A percentile compares a stretch with the other conserved stretches of the same genome.
Evolutionary conservation across 2,888 invertebrate species (phyloP).

Genomic region (Lithophane semibrunnea): DNA sequence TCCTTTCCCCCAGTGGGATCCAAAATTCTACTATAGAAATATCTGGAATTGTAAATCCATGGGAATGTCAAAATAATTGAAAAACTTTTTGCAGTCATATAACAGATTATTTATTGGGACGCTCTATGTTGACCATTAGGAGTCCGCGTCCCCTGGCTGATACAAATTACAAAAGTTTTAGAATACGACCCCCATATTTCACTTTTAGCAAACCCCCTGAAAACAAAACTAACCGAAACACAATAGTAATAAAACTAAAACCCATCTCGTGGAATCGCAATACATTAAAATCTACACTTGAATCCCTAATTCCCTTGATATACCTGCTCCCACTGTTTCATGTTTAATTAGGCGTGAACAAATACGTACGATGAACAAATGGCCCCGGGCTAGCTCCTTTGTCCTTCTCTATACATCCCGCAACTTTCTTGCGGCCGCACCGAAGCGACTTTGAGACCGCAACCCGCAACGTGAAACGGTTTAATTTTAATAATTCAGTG

Average conservation of each 20-base stretch:
- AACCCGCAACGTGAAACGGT: slow-evolving; percentile 80
- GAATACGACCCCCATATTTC: slow-evolving; percentile 12
- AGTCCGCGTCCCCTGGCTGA: neutral
- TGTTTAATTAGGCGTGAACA: slow-evolving; percentile 90
- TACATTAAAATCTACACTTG: slow-evolving; percentile 73
- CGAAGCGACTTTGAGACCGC: slow-evolving; percentile 83
- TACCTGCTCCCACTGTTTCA: slow-evolving; percentile 79
- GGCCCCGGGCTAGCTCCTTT: slow-evolving; percentile 84
- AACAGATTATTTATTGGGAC: neutral
- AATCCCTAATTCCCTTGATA: slow-evolving; percentile 74
- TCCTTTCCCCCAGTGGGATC: neutral
- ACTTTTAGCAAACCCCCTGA: slow-evolving; percentile 17
- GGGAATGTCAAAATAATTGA: neutral
- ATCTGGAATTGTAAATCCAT: neutral
- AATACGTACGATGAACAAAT: slow-evolving; percentile 87
- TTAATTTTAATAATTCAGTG: slow-evolving; percentile 85
- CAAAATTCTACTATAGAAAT: neutral
- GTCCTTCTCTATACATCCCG: slow-evolving; percentile 86
- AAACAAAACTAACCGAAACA: slow-evolving; percentile 48
- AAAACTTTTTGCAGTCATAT: neutral
- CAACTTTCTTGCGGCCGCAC: slow-evolving; percentile 86
- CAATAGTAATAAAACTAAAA: slow-evolving; percentile 56
- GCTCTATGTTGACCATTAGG: neutral
- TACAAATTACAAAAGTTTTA: slow-evolving; percentile 42
- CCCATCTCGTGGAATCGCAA: slow-evolving; percentile 55